These are phyloP conservation scores for Castor canadensis DNA, from an alignment of 2,113 vertebrate species.

Conservation along the genomic window DNA sequence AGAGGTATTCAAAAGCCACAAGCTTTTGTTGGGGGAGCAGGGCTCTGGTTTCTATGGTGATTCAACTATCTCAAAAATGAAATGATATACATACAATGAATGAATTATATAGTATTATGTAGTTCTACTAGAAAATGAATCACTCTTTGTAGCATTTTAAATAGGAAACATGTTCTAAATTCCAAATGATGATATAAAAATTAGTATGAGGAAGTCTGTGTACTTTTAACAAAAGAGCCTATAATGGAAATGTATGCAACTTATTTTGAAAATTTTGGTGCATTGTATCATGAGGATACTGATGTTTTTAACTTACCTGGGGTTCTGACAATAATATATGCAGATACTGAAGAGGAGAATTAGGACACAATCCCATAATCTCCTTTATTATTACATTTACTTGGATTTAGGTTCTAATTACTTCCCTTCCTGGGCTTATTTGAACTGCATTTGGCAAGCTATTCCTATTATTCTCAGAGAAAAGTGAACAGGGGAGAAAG, in stretches of 20 bases:
- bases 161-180: background rate
- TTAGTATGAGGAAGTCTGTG: background rate
- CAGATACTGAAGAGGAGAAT: background rate
- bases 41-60: background rate
- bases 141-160: background rate
- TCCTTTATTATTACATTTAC: background rate
- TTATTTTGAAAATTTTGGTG: background rate
- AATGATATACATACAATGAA: background rate
- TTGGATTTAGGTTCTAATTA: background rate
- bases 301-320: background rate
- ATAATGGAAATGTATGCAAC: background rate
- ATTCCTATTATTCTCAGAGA: background rate
- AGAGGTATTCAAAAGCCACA: background rate
- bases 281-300: background rate
- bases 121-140: background rate
- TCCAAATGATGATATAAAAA: background rate
- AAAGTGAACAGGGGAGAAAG: background rate
- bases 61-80: background rate
- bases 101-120: background rate
- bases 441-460: background rate
- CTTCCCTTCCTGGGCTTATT: background rate
- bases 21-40: background rate
- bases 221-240: background rate
- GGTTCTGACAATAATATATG: background rate
- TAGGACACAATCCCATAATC: background rate